Percentiles rank a stretch among this genome's conserved stretches.
phyloP scores from a whole-genome alignment of 1,140 invertebrate species.

The Drosophila obscura region DNA sequence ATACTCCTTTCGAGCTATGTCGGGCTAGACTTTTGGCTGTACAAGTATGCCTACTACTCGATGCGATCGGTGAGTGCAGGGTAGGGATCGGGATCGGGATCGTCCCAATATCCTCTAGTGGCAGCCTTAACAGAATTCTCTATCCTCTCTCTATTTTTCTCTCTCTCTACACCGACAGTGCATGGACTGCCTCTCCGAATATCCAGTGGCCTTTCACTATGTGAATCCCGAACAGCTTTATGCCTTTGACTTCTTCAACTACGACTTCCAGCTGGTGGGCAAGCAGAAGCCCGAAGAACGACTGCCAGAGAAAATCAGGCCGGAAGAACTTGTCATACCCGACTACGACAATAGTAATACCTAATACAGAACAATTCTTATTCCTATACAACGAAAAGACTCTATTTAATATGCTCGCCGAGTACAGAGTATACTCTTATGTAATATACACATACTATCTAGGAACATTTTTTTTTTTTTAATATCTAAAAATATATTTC shows the following conservation, averaged over 20 bases:
- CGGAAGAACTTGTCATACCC: constrained; percentile 53
- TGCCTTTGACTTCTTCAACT: constrained; percentile 96
- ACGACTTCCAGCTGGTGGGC: constrained; percentile 95
- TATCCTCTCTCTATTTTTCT: background rate
- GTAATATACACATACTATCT: too few relatives aligned
- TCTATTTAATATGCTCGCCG: too few relatives aligned
- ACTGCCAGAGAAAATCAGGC: constrained; percentile 43
- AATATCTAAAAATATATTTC: too few relatives aligned
- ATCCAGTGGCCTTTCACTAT: constrained; percentile 98
- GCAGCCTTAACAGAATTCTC: background rate
- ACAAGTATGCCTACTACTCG: constrained; percentile 85
- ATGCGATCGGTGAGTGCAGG: constrained; percentile 86
- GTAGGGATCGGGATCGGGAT: too few relatives aligned
- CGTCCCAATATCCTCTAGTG: background rate
- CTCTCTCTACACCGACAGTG: constrained; percentile 86
- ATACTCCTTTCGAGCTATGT: constrained; percentile 39
- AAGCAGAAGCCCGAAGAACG: constrained; percentile 26
- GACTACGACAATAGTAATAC: background rate
- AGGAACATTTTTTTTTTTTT: too few relatives aligned
- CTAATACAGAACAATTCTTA: too few relatives aligned
- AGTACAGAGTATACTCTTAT: too few relatives aligned
- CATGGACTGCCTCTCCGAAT: constrained; percentile 96
- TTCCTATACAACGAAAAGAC: too few relatives aligned
- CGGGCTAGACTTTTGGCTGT: constrained; percentile 58
- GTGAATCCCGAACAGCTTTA: constrained; percentile 96